Percentiles rank a stretch among this genome's conserved stretches.
phyloP scores from a whole-genome alignment of 2,113 vertebrate genomes.

The Saguinus midas region DNA sequence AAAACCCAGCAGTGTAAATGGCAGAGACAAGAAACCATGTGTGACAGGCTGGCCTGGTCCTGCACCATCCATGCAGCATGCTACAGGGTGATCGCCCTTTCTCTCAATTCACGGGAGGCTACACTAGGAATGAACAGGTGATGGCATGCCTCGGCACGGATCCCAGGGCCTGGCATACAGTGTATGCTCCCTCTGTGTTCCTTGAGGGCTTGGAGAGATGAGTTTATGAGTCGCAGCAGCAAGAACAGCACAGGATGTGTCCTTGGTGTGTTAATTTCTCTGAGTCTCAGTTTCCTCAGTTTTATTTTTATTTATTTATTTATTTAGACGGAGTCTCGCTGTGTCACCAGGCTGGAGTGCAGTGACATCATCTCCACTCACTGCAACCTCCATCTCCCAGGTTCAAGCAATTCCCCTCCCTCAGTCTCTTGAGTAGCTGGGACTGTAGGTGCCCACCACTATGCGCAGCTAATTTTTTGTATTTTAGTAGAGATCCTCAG shows the following conservation, averaged over 20 bases:
- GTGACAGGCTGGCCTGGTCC: neutral
- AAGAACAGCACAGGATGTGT: neutral
- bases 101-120: neutral
- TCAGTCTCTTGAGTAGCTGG: too few relatives aligned
- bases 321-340: too few relatives aligned
- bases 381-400: too few relatives aligned
- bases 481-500: neutral
- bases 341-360: too few relatives aligned
- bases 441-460: too few relatives aligned
- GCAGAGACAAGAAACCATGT: neutral
- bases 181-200: neutral
- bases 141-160: neutral
- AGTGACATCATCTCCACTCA: too few relatives aligned
- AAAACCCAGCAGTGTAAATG: neutral
- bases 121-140: neutral
- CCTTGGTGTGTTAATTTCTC: neutral
- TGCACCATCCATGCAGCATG: fast-evolving
- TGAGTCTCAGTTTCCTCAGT: neutral
- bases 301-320: neutral
- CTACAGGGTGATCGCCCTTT: neutral
- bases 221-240: neutral
- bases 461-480: too few relatives aligned
- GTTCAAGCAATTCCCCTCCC: too few relatives aligned
- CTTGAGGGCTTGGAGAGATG: neutral
- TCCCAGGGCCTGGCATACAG: neutral